Evolutionary conservation across 2,113 vertebrate species (phyloP).

Genomic region (Plestiodon gilberti): DNA sequence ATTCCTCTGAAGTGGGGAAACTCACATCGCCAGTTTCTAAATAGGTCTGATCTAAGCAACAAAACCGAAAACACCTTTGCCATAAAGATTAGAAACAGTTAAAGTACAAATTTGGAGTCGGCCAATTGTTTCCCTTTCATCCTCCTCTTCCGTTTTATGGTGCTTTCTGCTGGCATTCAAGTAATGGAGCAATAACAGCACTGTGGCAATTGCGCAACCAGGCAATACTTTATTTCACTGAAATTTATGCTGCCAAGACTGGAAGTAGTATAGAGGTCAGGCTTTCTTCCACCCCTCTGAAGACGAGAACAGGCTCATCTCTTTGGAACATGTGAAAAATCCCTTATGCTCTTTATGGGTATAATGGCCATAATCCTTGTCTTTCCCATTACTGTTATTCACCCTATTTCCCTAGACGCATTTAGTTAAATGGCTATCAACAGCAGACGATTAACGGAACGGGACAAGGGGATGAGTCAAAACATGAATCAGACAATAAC

Average conservation of each 20-base stretch:
- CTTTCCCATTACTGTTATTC: constrained; percentile 48
- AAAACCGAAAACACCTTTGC: not conserved
- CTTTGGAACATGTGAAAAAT: not conserved
- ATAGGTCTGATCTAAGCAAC: not conserved
- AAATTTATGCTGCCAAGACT: not conserved
- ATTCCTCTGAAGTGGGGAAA: not conserved
- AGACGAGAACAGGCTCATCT: not conserved
- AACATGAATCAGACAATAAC: constrained; percentile 71
- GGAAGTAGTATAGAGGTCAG: not conserved
- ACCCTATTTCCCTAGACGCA: constrained; percentile 60
- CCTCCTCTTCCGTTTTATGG: not conserved
- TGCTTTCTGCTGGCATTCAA: not conserved
- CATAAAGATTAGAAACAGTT: constrained; percentile 7
- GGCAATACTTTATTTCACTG: rapidly evolving
- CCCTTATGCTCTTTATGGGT: not conserved
- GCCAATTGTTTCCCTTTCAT: constrained; percentile 1
- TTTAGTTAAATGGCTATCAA: constrained; percentile 71
- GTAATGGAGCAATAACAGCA: not conserved
- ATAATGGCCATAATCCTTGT: constrained; percentile 38
- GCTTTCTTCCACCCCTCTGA: not conserved
- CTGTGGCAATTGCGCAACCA: not conserved
- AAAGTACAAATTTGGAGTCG: not conserved
- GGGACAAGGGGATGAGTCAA: constrained; percentile 63
- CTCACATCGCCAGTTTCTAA: not conserved
- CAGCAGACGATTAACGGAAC: constrained; percentile 58